Percentiles rank a stretch among this genome's conserved stretches.
Evolutionary conservation across 2,113 vertebrate species (phyloP).

Genomic region (Chloropsis hardwickii): DNA sequence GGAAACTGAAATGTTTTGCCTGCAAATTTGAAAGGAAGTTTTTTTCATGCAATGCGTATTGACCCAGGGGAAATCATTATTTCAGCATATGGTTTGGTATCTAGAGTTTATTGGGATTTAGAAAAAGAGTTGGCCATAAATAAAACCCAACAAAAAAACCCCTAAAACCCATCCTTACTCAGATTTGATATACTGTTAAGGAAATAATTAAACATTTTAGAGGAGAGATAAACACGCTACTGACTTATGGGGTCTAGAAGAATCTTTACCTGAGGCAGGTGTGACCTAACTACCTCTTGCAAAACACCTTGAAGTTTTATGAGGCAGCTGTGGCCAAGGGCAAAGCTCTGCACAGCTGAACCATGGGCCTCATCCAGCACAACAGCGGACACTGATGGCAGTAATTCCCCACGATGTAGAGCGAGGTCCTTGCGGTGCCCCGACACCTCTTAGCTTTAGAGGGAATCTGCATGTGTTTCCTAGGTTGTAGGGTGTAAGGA

Average conservation of each 20-base stretch:
- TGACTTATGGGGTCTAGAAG: not conserved
- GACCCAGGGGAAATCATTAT: not conserved
- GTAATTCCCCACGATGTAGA: not conserved
- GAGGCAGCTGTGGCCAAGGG: not conserved
- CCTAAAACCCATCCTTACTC: not conserved
- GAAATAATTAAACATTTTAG: not conserved
- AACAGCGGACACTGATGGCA: fast-evolving
- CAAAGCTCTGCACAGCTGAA: not conserved
- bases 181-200: not conserved
- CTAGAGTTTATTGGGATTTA: not conserved
- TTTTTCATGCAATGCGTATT: not conserved
- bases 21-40: not conserved
- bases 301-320: not conserved
- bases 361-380: not conserved
- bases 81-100: not conserved
- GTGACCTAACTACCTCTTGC: not conserved
- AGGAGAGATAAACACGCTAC: not conserved
- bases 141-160: not conserved
- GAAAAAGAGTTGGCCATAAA: not conserved
- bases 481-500: fast-evolving
- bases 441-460: not conserved
- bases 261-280: not conserved
- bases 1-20: not conserved
- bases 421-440: fast-evolving
- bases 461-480: not conserved